A percentile compares a stretch with the other conserved stretches of the same genome.
Conservation (phyloP, 2,113 vertebrate species). For the Chloropsis hardwickii region DNA sequence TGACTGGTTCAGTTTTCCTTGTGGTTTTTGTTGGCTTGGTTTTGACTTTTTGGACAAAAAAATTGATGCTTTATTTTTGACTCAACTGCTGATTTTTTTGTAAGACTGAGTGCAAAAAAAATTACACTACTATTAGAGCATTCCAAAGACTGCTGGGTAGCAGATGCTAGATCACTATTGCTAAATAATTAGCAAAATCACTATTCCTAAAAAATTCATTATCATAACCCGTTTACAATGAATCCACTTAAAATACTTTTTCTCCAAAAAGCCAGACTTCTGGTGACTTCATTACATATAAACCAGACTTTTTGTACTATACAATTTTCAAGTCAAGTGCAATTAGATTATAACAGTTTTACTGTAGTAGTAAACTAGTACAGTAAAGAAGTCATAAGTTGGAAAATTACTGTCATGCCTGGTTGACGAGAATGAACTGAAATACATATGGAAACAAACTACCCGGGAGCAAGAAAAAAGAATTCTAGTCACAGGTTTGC, state of each 20-base stretch:
- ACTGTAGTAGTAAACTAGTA: neutral
- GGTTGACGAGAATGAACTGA: neutral
- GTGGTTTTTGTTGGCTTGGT: neutral
- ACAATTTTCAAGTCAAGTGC: neutral
- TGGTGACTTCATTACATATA: neutral
- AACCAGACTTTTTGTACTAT: neutral
- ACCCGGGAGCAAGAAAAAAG: neutral
- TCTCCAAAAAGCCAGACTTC: neutral
- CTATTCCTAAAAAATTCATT: neutral
- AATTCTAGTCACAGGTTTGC: neutral
- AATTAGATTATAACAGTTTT: neutral
- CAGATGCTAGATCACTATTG: neutral
- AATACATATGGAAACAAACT: neutral
- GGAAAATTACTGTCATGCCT: neutral
- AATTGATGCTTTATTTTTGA: neutral
- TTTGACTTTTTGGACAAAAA: neutral
- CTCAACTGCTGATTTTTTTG: neutral
- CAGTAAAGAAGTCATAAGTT: neutral
- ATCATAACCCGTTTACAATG: neutral
- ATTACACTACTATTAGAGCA: neutral
- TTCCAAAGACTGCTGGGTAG: neutral
- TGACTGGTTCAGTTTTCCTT: neutral
- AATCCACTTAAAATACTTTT: neutral
- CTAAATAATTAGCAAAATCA: neutral
- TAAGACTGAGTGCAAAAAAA: neutral